Conservation (phyloP, 2,113 vertebrate genomes). For the Rhea pennata region DNA sequence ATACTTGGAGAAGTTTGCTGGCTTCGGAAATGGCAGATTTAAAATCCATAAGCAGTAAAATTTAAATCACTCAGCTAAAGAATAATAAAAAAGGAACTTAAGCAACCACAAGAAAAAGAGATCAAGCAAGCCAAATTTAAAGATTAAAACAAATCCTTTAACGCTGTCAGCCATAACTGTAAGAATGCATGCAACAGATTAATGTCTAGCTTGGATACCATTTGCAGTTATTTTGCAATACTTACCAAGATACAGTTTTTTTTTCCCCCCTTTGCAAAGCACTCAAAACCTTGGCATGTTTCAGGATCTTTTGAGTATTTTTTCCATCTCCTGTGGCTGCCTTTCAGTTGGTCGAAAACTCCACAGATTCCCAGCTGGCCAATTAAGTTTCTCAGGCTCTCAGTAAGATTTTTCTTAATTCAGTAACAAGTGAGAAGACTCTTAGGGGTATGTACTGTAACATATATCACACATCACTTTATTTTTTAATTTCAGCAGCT, state of each 20-base stretch:
- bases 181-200: not conserved
- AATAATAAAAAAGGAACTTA: not conserved
- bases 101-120: not conserved
- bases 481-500: slow-evolving; percentile 6
- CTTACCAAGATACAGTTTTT: not conserved
- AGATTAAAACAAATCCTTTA: not conserved
- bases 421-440: not conserved
- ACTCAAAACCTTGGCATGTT: not conserved
- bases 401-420: not conserved
- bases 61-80: not conserved
- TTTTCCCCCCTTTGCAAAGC: accelerated
- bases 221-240: not conserved
- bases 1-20: not conserved
- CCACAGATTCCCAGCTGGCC: not conserved
- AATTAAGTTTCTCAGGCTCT: not conserved
- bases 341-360: not conserved
- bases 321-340: not conserved
- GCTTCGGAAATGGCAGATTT: not conserved
- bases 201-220: not conserved
- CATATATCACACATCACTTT: not conserved
- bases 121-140: not conserved
- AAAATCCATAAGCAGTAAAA: not conserved
- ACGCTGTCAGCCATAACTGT: not conserved
- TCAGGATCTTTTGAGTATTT: not conserved
- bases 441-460: not conserved